A percentile compares a stretch with the other conserved stretches of the same genome.
These are phyloP conservation scores for Arizona elegans DNA, from an alignment of 2,113 vertebrate genomes.

Conservation along the genomic window DNA sequence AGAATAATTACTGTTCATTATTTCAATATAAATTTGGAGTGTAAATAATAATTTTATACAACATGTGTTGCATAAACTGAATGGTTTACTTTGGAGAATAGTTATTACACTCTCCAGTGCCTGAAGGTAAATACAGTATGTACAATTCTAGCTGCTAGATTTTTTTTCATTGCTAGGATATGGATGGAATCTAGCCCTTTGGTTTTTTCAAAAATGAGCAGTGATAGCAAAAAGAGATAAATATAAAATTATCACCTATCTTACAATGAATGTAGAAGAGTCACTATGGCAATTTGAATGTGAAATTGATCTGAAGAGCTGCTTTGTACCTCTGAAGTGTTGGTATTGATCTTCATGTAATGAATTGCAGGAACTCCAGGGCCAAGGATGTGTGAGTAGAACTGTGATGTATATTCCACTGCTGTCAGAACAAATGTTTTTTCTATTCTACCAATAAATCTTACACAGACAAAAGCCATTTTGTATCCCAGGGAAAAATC, in stretches of 20 bases:
- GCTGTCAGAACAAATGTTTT: slow-evolving; percentile 7
- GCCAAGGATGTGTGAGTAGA: not conserved
- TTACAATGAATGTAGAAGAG: slow-evolving; percentile 12
- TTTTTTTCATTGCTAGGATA: not conserved
- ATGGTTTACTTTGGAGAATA: slow-evolving; percentile 4
- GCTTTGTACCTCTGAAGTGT: not conserved
- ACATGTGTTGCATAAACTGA: not conserved
- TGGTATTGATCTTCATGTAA: not conserved
- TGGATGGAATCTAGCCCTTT: not conserved
- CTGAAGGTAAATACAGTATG: not conserved
- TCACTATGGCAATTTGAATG: not conserved
- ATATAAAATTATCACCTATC: not conserved
- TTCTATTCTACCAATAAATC: not conserved
- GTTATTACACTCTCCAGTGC: slow-evolving; percentile 15
- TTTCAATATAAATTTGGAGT: not conserved
- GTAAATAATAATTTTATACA: not conserved
- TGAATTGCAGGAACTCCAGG: not conserved
- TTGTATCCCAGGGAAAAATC: not conserved
- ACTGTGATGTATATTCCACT: not conserved
- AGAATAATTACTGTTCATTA: not conserved
- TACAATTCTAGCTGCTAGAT: not conserved
- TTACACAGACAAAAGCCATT: not conserved
- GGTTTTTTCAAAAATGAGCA: not conserved
- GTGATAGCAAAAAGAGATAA: not conserved
- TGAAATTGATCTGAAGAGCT: slow-evolving; percentile 29